Evolutionary conservation across 1,140 invertebrate genomes (phyloP).

Genomic region (Drosophila eugracilis): DNA sequence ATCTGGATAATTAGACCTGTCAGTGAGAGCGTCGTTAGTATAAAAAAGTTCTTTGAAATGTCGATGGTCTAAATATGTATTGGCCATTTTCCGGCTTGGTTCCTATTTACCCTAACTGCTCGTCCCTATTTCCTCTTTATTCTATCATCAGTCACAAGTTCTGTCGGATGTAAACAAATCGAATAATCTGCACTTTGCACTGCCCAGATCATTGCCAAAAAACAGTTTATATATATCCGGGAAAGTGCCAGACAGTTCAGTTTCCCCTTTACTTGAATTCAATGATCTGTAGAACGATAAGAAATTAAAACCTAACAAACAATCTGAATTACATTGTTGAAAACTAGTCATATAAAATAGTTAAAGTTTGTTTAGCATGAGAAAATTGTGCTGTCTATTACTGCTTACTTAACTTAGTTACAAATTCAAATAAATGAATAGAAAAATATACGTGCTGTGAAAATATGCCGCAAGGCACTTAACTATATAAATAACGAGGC

Average conservation of each 20-base stretch:
- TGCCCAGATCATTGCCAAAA: conserved; percentile 56
- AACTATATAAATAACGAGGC: conserved; percentile 16
- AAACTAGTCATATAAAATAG: background rate
- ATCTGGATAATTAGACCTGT: conserved; percentile 27
- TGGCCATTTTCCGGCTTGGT: conserved; percentile 5
- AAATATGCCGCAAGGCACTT: conserved; percentile 12
- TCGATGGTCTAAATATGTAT: background rate
- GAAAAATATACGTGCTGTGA: conserved; percentile 3
- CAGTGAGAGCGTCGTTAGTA: conserved; percentile 12
- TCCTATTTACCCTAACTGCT: background rate
- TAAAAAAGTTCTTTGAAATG: conserved; percentile 14
- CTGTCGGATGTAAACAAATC: conserved; percentile 69
- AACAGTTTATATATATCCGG: conserved; percentile 44
- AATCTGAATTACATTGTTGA: background rate
- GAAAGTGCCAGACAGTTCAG: conserved; percentile 12
- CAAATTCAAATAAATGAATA: conserved; percentile 8
- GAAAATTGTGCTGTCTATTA: background rate
- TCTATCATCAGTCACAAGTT: conserved; percentile 66
- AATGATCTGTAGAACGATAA: background rate
- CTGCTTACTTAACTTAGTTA: background rate
- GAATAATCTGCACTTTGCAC: conserved; percentile 65
- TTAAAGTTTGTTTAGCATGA: background rate
- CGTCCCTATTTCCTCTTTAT: conserved; percentile 8
- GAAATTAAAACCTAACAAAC: background rate
- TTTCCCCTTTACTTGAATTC: conserved; percentile 20